Conservation (phyloP, 2,888 invertebrate genomes). For the Crioceris asparagi region DNA sequence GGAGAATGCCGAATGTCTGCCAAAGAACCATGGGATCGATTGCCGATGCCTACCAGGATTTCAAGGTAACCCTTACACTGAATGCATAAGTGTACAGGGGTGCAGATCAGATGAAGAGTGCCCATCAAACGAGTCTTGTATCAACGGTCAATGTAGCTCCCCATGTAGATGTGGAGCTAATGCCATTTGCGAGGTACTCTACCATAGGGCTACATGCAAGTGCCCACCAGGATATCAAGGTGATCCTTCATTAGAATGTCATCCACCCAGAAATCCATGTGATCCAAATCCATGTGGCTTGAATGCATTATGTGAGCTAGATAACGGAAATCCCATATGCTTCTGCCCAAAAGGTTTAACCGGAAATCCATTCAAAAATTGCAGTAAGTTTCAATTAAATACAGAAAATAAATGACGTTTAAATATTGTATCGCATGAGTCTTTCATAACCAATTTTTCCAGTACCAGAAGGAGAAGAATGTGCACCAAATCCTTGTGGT, state of each 20-base stretch:
- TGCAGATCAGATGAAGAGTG: constrained; percentile 63
- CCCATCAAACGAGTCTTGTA: constrained; percentile 61
- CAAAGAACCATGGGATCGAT: constrained; percentile 63
- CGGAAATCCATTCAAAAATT: constrained; percentile 82
- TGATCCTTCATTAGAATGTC: constrained; percentile 61
- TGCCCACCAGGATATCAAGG: constrained; percentile 75
- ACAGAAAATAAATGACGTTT: too few relatives aligned
- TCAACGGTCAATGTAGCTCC: constrained; percentile 63
- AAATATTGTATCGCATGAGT: background rate
- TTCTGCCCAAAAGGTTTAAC: constrained; percentile 82
- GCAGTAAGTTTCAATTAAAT: constrained; percentile 87
- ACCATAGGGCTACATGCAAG: constrained; percentile 70
- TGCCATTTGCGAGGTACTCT: constrained; percentile 70
- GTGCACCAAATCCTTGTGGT: constrained; percentile 74
- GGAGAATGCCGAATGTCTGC: constrained; percentile 68
- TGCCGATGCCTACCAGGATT: constrained; percentile 66
- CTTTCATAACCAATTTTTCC: constrained; percentile 20
- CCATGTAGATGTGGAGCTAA: constrained; percentile 71
- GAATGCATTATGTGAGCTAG: constrained; percentile 73
- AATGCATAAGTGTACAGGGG: constrained; percentile 59
- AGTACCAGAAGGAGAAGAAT: constrained; percentile 84
- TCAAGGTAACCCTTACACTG: constrained; percentile 66
- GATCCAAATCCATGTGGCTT: constrained; percentile 79
- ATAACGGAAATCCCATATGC: constrained; percentile 78
- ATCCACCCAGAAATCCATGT: constrained; percentile 67